A percentile compares a stretch with the other conserved stretches of the same genome.
Evolutionary conservation across 2,888 invertebrate genomes (phyloP).

Genomic region (Drosophila falleni): DNA sequence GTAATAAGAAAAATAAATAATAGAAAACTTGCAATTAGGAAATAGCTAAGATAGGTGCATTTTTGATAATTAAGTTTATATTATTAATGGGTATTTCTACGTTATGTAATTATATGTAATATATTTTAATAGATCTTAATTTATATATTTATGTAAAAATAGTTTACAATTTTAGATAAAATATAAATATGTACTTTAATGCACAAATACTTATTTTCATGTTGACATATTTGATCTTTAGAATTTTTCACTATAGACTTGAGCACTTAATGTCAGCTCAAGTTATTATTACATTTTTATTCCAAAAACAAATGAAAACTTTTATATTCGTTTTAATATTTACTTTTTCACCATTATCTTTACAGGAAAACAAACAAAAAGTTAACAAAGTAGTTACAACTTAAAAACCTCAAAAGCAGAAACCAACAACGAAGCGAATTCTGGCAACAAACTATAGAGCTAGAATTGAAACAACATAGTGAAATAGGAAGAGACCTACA

Average conservation of each 20-base stretch:
- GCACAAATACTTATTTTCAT: no score
- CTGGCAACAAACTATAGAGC: constrained; percentile 10
- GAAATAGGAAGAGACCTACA: constrained; percentile 22
- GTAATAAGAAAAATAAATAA: background rate
- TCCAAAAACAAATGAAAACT: background rate
- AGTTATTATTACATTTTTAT: background rate
- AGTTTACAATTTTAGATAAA: no score
- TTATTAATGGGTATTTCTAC: background rate
- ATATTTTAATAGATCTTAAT: no score
- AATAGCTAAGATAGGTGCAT: background rate
- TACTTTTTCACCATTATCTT: constrained; percentile 6
- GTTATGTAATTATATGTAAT: no score
- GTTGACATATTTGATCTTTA: background rate
- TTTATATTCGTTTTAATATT: background rate
- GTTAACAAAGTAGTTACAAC: constrained; percentile 10
- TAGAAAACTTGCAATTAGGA: background rate
- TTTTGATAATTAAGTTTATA: background rate
- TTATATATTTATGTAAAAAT: no score
- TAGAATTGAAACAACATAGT: constrained; percentile 9
- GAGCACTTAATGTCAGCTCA: constrained; percentile 2
- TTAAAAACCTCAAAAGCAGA: constrained; percentile 9
- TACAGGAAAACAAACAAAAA: constrained; percentile 44
- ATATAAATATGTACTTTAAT: no score
- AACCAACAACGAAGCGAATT: constrained; percentile 19
- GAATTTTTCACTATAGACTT: background rate